Conservation (phyloP, 2,888 invertebrate genomes). For the Yponomeuta cagnagella region DNA sequence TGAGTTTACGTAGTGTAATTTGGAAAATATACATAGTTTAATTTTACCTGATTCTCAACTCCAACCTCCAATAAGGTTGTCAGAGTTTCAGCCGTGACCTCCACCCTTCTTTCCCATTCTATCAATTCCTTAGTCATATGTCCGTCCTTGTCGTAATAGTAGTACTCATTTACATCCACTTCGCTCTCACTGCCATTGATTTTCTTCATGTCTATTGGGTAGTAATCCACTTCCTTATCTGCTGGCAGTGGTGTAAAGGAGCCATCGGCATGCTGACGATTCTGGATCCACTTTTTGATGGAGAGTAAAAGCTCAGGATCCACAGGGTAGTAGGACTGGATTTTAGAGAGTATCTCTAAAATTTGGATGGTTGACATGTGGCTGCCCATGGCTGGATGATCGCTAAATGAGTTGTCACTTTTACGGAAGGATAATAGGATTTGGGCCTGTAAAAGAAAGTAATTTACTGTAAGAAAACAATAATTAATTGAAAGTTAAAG, state of each 20-base stretch:
- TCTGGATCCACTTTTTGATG: slow-evolving; percentile 78
- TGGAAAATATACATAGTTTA: too few relatives aligned
- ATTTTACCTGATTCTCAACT: slow-evolving; percentile 67
- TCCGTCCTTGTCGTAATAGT: slow-evolving; percentile 68
- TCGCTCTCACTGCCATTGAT: slow-evolving; percentile 50
- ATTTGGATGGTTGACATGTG: slow-evolving; percentile 77
- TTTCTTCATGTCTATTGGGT: slow-evolving; percentile 57
- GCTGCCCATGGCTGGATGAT: slow-evolving; percentile 78
- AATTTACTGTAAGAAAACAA: too few relatives aligned
- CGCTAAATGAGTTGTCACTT: slow-evolving; percentile 80
- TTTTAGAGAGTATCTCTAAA: slow-evolving; percentile 76
- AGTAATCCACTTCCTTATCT: slow-evolving; percentile 74
- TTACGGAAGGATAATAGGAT: slow-evolving; percentile 77
- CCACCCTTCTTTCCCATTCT: slow-evolving; percentile 73
- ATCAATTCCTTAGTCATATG: slow-evolving; percentile 67
- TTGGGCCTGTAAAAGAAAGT: slow-evolving; percentile 67
- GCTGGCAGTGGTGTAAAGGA: slow-evolving; percentile 76
- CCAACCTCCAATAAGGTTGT: slow-evolving; percentile 77
- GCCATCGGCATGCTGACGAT: slow-evolving; percentile 76
- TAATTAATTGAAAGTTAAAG: too few relatives aligned
- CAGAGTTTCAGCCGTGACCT: slow-evolving; percentile 79
- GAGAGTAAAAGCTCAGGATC: slow-evolving; percentile 77
- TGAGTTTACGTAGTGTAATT: too few relatives aligned
- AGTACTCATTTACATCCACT: slow-evolving; percentile 63
- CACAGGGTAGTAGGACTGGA: slow-evolving; percentile 77